Conservation (phyloP, 2,888 invertebrate species). For the Petrophora chlorosata region DNA sequence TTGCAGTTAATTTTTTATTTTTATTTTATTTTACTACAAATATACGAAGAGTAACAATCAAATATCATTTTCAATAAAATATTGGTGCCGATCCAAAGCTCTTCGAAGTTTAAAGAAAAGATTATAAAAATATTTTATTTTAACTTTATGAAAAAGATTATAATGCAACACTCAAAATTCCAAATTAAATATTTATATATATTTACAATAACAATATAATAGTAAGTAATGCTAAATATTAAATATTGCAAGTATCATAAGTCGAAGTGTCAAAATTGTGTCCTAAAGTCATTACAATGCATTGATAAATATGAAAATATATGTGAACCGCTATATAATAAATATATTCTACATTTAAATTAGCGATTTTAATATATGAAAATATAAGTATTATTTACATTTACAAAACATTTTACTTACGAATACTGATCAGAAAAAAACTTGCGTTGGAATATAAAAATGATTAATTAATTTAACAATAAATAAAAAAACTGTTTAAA, state of each 20-base stretch:
- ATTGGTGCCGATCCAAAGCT: conserved; percentile 58
- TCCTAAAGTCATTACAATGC: conserved; percentile 30
- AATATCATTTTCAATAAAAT: conserved; percentile 33
- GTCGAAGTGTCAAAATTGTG: conserved; percentile 55
- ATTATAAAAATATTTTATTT: conserved; percentile 32
- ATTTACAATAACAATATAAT: conserved; percentile 67
- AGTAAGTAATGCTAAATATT: conserved; percentile 55
- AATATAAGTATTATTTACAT: conserved; percentile 72
- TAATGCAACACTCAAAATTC: conserved; percentile 40
- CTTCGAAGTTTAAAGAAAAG: conserved; percentile 44
- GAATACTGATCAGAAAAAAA: conserved; percentile 67
- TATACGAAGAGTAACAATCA: conserved; percentile 38
- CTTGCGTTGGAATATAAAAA: conserved; percentile 54
- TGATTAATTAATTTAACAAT: conserved; percentile 21
- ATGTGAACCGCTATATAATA: conserved; percentile 44
- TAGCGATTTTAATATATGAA: conserved; percentile 48
- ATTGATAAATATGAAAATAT: conserved; percentile 66
- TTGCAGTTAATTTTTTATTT: conserved; percentile 21
- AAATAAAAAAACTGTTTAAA: conserved; percentile 26
- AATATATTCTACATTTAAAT: conserved; percentile 15
- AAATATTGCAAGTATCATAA: conserved; percentile 76
- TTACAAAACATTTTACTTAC: conserved; percentile 57
- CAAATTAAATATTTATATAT: conserved; percentile 44
- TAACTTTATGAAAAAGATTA: conserved; percentile 44
- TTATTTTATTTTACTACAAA: conserved; percentile 37